Evolutionary conservation across 2,888 invertebrate genomes (phyloP).

Genomic region (Acanthosepion lycidas): DNA sequence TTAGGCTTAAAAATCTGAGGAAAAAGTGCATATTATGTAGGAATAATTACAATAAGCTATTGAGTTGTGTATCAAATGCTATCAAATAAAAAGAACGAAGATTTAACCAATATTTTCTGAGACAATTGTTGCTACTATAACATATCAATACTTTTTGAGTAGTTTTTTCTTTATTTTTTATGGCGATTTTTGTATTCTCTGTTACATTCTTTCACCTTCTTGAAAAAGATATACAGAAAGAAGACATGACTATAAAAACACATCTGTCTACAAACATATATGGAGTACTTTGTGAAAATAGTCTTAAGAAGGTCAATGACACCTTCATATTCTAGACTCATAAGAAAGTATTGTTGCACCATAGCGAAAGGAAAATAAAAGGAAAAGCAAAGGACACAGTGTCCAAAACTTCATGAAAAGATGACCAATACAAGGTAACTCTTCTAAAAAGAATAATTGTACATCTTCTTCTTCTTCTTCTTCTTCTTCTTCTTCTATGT

Average conservation of each 20-base stretch:
- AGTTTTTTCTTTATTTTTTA: background rate
- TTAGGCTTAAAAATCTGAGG: no score
- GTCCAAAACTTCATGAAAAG: background rate
- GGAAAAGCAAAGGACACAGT: background rate
- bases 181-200: background rate
- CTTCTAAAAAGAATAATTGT: background rate
- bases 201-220: background rate
- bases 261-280: background rate
- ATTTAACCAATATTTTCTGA: background rate
- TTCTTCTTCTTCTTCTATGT: no score
- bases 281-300: background rate
- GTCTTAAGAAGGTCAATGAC: background rate
- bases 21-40: no score
- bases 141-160: background rate
- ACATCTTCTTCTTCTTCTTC: no score
- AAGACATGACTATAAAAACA: background rate
- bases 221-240: background rate
- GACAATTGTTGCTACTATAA: background rate
- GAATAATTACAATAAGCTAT: background rate
- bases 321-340: background rate
- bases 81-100: background rate
- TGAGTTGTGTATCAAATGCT: background rate
- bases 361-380: background rate
- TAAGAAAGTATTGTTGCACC: background rate
- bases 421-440: background rate